These are phyloP conservation scores for Sipha flava DNA, from an alignment of 1,140 invertebrate genomes.

Conservation along the genomic window DNA sequence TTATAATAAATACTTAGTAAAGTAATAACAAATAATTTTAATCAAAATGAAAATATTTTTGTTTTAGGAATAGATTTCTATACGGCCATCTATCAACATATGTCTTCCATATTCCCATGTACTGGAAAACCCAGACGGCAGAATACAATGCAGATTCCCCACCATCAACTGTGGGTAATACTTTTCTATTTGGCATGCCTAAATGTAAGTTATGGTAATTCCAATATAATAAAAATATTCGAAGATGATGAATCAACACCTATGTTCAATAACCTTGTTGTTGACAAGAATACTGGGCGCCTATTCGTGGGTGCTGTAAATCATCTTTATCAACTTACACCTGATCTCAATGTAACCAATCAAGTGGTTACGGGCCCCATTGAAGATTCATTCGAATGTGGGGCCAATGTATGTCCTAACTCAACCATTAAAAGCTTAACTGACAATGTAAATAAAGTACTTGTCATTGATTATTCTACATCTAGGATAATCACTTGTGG, in stretches of 20 bases:
- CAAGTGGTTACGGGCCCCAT: conserved; percentile 79
- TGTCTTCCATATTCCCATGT: conserved; percentile 30
- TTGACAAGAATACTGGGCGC: conserved; percentile 83
- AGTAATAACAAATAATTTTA: too few relatives aligned
- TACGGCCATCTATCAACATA: conserved; percentile 1
- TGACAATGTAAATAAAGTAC: conserved; percentile 90
- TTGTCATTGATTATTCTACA: conserved; percentile 87
- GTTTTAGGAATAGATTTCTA: conserved; percentile 9
- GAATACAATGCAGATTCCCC: conserved; percentile 29
- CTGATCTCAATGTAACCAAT: conserved; percentile 69
- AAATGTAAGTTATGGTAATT: conserved; percentile 3
- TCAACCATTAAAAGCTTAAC: conserved; percentile 61
- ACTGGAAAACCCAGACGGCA: conserved; percentile 11
- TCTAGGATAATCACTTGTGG: conserved; percentile 87
- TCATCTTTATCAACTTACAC: conserved; percentile 81
- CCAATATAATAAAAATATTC: conserved; percentile 30
- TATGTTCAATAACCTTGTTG: conserved; percentile 78
- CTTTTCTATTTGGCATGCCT: conserved; percentile 13
- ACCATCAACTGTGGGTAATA: conserved; percentile 9
- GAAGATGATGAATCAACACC: conserved; percentile 45
- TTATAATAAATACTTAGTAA: too few relatives aligned
- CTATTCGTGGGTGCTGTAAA: conserved; percentile 93
- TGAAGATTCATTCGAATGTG: conserved; percentile 81
- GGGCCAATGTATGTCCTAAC: conserved; percentile 70
- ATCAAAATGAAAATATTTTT: background rate